Base-by-base conservation (phyloP, 2,113 vertebrate genomes). In the Oreochromis tanganicae region DNA sequence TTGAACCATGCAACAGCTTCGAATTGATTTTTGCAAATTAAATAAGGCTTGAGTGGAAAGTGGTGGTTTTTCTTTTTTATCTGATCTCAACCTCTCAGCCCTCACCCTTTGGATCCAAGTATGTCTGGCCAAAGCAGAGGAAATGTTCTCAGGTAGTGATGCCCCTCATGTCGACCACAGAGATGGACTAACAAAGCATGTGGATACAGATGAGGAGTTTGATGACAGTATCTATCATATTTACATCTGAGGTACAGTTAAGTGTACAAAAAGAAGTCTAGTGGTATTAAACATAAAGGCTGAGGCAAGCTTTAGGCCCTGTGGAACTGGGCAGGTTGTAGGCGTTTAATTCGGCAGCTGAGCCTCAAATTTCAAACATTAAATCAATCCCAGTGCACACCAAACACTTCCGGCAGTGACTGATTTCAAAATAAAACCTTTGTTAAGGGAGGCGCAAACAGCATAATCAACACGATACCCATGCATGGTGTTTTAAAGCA, bases 1-100 rank as follows among this genome's bases (percentile, higher is more conserved):
- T 87, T 81, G 84, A 82, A 56, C 61, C 63, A 50, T 84, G 46
- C 82, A 82, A 59, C 46, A 85, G 46, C 80, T 82, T 89, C 27
- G 16, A 83, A 94, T 93, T 89, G 92, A 94, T 94, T 94, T 88
- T 83, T 79, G 13, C 75, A 83, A 92, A 95, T 95, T 83, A 81
- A 90, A 95, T 94, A 85, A 93, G 36, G 59, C 27, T 80, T 88
- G 57, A 88, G 81, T 87, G 81, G 86, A 88, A 71, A 90, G 89
- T 59, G 85, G 38, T 57, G 61, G 12, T 83, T 88, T 93, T 87
- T 24, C 3, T 24, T 48, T 48, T 73, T 46, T 48, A 87, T 87
- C 81, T 83, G 32, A 88, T 84, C 54, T 79, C 24, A 82, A n/a
- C 81, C 87, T 68, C 38, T 79, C 32, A 59, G n/a, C 36, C 43